Base-by-base conservation (phyloP, 2,888 invertebrate genomes). In the Chalcosyrphus nemorum region DNA sequence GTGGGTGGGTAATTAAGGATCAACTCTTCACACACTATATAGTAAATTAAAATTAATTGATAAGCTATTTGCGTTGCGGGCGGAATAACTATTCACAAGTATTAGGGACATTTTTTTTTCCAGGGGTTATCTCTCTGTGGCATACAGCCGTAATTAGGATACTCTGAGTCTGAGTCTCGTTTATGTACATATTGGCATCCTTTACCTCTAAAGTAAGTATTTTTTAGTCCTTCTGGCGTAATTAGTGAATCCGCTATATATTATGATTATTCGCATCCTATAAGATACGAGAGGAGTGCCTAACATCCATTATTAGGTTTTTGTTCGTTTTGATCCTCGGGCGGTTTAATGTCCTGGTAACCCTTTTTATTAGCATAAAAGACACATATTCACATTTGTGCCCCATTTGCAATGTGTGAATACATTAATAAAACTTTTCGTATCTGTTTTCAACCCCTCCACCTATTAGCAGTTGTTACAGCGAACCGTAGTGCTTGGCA, bases 21-120 rank as follows among this genome's bases (percentile, higher is more conserved):
- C 77, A 80, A 86, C 74, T 74, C 78, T 32, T 65, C 57, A 59
- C 19, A 47, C 27, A 43, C 66, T 63, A 38, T 38, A 5, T 38
- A 75, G 86, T 86, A 86, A 86, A 87, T 87, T 87, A 86, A 86
- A 87, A 87, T 87, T 87, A 87, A 86, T 86, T 86, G 86, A 86
- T 86, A 82, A 86, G 86, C 74, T 81, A 86, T 86, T 78, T 77
- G 85, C 57, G 59, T 59, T 57, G 38, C 15, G 68, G 32, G 68
- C 27, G 41, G 54, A 17, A 63, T 45, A 84, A 84, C 84, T 74
- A 84, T 65, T 41, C 35, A 13, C 29, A 80, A 68, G 63, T 65
- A 61, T 32, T 61, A 43, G 19, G 21, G 15, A 17, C 19, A n/a
- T n/a, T 41, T 59, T 45, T 59, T 38, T 27, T 52, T 63, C 17